Percentiles rank a stretch among this genome's conserved stretches.
Evolutionary conservation across 2,888 invertebrate species (phyloP).

Genomic region (Nebria brevicollis): DNA sequence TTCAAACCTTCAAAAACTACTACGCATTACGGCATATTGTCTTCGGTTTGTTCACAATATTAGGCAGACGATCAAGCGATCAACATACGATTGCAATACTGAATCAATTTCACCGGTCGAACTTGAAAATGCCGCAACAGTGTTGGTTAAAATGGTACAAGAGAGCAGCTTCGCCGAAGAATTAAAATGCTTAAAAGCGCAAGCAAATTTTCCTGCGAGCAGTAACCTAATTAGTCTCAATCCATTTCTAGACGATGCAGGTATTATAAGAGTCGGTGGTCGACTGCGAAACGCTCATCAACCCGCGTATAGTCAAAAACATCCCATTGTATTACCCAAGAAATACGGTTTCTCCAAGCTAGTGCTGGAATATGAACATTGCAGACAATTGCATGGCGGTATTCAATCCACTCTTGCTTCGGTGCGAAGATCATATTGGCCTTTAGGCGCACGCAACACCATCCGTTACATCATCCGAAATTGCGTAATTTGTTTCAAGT

Average conservation of each 20-base stretch:
- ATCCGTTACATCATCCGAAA: constrained; percentile 49
- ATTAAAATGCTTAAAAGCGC: constrained; percentile 21
- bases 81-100: too few species aligned
- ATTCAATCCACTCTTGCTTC: too few species aligned
- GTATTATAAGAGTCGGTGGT: constrained; percentile 51
- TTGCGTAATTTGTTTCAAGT: constrained; percentile 54
- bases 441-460: constrained; percentile 51
- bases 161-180: constrained; percentile 33
- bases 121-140: constrained; percentile 34
- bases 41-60: constrained; percentile 24
- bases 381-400: constrained; percentile 48
- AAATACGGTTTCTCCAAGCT: constrained; percentile 46
- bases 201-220: not conserved
- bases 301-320: constrained; percentile 43
- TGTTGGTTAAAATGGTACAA: constrained; percentile 43
- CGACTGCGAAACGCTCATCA: constrained; percentile 47
- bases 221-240: constrained; percentile 29
- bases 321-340: constrained; percentile 51
- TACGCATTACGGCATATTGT: constrained; percentile 38
- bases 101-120: constrained; percentile 30
- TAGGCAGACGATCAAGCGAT: not conserved
- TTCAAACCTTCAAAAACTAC: constrained; percentile 32
- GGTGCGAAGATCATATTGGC: constrained; percentile 53
- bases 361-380: constrained; percentile 50
- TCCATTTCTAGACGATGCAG: constrained; percentile 48